Evolutionary conservation across 2,888 invertebrate genomes (phyloP).

Genomic region (Piscicola geometra): DNA sequence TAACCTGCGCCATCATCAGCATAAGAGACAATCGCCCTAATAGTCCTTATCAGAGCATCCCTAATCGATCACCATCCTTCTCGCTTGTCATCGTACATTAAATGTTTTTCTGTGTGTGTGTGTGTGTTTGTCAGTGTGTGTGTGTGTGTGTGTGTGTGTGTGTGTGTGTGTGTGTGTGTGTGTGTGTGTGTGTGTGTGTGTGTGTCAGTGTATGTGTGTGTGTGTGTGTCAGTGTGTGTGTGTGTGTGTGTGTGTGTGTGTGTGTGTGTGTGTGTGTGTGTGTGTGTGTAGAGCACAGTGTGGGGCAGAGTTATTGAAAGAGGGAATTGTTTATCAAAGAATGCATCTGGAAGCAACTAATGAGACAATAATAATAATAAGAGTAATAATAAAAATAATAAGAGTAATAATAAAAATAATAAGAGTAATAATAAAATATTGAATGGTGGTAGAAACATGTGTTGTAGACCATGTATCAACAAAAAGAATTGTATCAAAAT

Average conservation of each 20-base stretch:
- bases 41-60: too few relatives aligned
- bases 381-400: neutral
- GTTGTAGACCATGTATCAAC: too few relatives aligned
- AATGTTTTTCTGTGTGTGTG: too few relatives aligned
- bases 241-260: neutral
- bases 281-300: neutral
- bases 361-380: constrained; percentile 3
- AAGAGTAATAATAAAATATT: neutral
- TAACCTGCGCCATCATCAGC: too few relatives aligned
- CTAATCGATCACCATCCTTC: too few relatives aligned
- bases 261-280: neutral
- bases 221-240: constrained; percentile 3
- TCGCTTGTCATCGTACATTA: too few relatives aligned
- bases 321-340: constrained; percentile 9
- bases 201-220: neutral
- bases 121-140: too few relatives aligned
- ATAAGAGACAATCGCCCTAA: too few relatives aligned
- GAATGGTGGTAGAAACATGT: neutral
- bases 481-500: too few relatives aligned
- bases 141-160: too few relatives aligned
- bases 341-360: neutral
- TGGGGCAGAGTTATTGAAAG: constrained; percentile 9
- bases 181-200: neutral
- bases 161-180: neutral
- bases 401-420: constrained; percentile 1